Percentiles rank a stretch among this genome's conserved stretches.
These are phyloP conservation scores for Nomada fucata DNA, from an alignment of 2,888 invertebrate species.

Conservation along the genomic window DNA sequence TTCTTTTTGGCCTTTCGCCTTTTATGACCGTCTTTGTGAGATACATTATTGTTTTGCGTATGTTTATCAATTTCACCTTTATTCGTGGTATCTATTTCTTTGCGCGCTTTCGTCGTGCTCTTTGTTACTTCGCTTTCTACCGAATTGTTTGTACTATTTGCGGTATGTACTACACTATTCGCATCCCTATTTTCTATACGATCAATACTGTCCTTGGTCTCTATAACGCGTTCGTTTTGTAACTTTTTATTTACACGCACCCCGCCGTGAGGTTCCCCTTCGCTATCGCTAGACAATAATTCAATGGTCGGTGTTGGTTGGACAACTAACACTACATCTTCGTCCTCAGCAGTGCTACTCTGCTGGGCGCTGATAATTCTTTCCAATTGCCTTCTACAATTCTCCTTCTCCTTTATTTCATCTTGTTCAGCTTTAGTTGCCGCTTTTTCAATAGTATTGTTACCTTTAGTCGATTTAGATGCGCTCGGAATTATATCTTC, in stretches of 20 bases:
- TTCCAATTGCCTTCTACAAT: constrained; percentile 72
- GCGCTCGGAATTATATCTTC: constrained; percentile 77
- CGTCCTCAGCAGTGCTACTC: constrained; percentile 75
- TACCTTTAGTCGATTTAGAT: constrained; percentile 44
- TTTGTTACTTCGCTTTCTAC: constrained; percentile 45
- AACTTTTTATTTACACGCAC: constrained; percentile 63
- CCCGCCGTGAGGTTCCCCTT: constrained; percentile 64
- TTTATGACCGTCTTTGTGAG: constrained; percentile 35
- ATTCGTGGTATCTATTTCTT: constrained; percentile 30
- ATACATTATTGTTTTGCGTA: constrained; percentile 47
- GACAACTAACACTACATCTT: constrained; percentile 82
- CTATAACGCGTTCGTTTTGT: constrained; percentile 62
- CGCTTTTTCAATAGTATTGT: constrained; percentile 47
- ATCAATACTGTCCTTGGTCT: constrained; percentile 42
- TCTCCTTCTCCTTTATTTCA: constrained; percentile 68
- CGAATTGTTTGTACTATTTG: constrained; percentile 2
- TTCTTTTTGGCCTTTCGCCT: constrained; percentile 54
- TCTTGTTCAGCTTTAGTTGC: constrained; percentile 57
- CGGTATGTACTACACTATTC: background rate
- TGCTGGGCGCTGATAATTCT: constrained; percentile 73
- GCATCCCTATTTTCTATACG: constrained; percentile 20
- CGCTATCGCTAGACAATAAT: constrained; percentile 81
- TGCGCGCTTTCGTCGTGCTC: constrained; percentile 28
- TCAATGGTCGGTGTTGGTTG: constrained; percentile 82
- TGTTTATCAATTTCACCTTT: constrained; percentile 52